Conservation (phyloP, 1,140 invertebrate species). For the Kradibia gibbosae region DNA sequence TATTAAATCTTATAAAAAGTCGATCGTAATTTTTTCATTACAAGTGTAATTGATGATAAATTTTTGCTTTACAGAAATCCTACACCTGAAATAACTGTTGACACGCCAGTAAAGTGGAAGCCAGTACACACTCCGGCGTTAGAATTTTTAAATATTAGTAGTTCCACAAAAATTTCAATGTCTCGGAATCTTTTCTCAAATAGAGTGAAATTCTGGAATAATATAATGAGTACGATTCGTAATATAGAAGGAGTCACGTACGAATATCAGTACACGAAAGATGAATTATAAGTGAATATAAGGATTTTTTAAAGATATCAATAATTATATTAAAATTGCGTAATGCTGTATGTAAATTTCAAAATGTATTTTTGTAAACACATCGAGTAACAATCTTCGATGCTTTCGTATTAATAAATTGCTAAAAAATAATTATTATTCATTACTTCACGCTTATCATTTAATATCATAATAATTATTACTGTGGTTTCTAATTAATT, state of each 20-base stretch:
- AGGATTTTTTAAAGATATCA: neutral
- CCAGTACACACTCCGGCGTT: slow-evolving; percentile 66
- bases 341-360: neutral
- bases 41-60: neutral
- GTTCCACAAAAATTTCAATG: slow-evolving; percentile 64
- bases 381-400: too few relatives aligned
- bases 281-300: slow-evolving; percentile 46
- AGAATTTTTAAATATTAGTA: slow-evolving; percentile 71
- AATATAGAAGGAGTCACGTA: slow-evolving; percentile 9
- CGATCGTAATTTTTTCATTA: too few relatives aligned
- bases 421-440: too few relatives aligned
- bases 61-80: slow-evolving; percentile 68
- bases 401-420: too few relatives aligned
- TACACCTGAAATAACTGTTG: slow-evolving; percentile 65
- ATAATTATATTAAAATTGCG: neutral
- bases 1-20: neutral
- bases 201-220: slow-evolving; percentile 70
- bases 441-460: too few relatives aligned
- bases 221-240: slow-evolving; percentile 54
- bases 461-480: too few relatives aligned
- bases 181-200: slow-evolving; percentile 62
- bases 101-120: slow-evolving; percentile 69
- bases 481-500: too few relatives aligned
- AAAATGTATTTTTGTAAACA: neutral
- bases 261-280: slow-evolving; percentile 2